Base-by-base conservation (phyloP, 2,797 vertebrate genomes). In the Argentina silus region DNA sequence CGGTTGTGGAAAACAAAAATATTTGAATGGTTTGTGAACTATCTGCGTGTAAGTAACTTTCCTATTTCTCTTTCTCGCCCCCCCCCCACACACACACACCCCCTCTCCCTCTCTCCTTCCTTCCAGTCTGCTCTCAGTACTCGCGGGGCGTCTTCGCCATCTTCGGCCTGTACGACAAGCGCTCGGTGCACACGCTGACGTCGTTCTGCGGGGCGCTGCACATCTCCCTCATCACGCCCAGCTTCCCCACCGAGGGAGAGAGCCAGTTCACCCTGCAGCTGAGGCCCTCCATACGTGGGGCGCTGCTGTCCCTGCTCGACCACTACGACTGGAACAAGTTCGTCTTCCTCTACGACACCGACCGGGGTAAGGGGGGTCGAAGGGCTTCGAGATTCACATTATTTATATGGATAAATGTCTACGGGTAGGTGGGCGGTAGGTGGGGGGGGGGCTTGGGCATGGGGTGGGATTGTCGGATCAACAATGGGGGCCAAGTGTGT, bases 191-290 rank as follows among this genome's bases (percentile, higher is more conserved):
- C 78, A 98, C 97, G 77, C 90, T 98, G 95, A 98, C 97, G 70
- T 97, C 97, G 15, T 98, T 98, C 95, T 98, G 97, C 93, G 96
- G 96, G 85, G 97, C 97, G 69, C 95, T 98, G 86, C 97, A 98
- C 92, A 97, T 98, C 93, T 97, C 96, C 72, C 96, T 98, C 85
- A 96, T 98, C 92, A 98, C 97, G 0, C 96, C 97, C 0, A 98
- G 96, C 87, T 98, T 98, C 82, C 97, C 97, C 68, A 98, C 96
- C 0, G 97, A 98, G 87, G 97, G 97, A 0, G 96, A 98, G 93
- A 97, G 96, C 78, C 96, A 98, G 89, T 98, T 98, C 63, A 96
- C 97, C 51, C 93, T 98, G 86, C 97, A 98, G 88, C 93, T 98
- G 45, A 90, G 97, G 76, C 97, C 97, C 0, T 97, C 97, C 6